phyloP scores from a whole-genome alignment of 1,140 invertebrate genomes.

The Chionoecetes opilio region DNA sequence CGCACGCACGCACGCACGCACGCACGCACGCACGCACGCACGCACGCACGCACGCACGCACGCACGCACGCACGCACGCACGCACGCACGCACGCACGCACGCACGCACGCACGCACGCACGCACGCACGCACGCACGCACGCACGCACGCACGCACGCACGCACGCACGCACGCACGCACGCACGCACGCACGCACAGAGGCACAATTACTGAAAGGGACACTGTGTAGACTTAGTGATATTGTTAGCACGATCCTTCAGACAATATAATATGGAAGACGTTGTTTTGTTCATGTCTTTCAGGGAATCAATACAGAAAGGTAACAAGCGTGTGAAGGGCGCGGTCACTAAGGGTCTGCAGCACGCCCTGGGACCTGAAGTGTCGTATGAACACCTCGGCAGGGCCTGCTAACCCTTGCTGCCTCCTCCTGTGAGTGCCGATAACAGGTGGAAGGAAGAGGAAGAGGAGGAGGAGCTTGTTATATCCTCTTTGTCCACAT shows the following conservation, averaged over 20 bases:
- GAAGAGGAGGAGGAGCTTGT: slow-evolving; percentile 1
- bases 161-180: slow-evolving; percentile 24
- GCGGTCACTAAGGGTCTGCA: neutral
- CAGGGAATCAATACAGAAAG: too few species aligned
- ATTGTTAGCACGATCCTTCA: too few species aligned
- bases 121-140: slow-evolving; percentile 34
- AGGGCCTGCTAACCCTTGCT: neutral
- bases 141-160: slow-evolving; percentile 27
- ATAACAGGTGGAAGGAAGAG: neutral
- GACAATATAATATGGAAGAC: too few species aligned
- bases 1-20: too few species aligned
- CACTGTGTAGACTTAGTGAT: too few species aligned
- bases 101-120: slow-evolving; percentile 40
- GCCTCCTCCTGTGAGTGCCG: neutral
- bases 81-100: slow-evolving; percentile 25
- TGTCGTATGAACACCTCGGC: neutral
- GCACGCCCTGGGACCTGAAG: neutral
- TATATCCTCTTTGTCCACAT: neutral
- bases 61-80: too few species aligned
- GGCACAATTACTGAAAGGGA: too few species aligned
- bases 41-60: too few species aligned
- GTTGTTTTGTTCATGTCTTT: too few species aligned
- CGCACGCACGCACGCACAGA: slow-evolving; percentile 7
- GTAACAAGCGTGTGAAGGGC: too few species aligned
- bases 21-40: too few species aligned